phyloP scores from a whole-genome alignment of 2,113 vertebrate genomes.

The Otocyon megalotis region DNA sequence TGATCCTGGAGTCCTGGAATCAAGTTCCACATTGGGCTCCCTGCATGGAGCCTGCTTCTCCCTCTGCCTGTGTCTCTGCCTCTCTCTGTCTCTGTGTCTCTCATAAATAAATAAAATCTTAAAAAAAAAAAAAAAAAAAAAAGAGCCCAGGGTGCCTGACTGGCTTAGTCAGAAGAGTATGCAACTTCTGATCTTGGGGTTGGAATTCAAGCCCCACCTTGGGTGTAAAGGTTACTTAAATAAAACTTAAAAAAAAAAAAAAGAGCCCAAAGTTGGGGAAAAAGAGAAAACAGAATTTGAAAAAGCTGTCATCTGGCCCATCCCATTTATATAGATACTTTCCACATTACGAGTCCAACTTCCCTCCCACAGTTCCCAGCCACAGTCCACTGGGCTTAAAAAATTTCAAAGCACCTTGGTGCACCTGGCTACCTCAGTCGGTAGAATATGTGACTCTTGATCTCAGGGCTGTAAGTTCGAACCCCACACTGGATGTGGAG shows the following conservation, averaged over 20 bases:
- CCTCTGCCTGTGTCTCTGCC: too few relatives aligned
- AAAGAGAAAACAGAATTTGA: conserved; percentile 8
- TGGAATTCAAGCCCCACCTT: background rate
- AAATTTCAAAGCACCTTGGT: background rate
- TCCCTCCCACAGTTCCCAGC: background rate
- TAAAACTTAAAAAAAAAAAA: background rate
- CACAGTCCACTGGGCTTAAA: background rate
- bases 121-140: background rate
- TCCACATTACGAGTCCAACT: background rate
- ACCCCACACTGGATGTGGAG: too few relatives aligned
- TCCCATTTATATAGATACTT: background rate
- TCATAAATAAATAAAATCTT: too few relatives aligned
- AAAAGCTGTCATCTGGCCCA: background rate
- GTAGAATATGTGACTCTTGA: background rate
- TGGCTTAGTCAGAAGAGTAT: background rate
- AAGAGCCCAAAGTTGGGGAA: background rate
- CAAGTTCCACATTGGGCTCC: too few relatives aligned
- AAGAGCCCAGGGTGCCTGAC: background rate
- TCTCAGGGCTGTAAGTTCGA: background rate
- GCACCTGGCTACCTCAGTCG: background rate
- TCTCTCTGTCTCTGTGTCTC: too few relatives aligned
- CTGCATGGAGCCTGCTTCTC: too few relatives aligned
- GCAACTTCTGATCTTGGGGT: background rate
- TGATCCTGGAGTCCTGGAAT: too few relatives aligned
- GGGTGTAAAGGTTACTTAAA: background rate